A percentile compares a stretch with the other conserved stretches of the same genome.
Conservation (phyloP, 2,797 vertebrate genomes). For the Spea hammondii region DNA sequence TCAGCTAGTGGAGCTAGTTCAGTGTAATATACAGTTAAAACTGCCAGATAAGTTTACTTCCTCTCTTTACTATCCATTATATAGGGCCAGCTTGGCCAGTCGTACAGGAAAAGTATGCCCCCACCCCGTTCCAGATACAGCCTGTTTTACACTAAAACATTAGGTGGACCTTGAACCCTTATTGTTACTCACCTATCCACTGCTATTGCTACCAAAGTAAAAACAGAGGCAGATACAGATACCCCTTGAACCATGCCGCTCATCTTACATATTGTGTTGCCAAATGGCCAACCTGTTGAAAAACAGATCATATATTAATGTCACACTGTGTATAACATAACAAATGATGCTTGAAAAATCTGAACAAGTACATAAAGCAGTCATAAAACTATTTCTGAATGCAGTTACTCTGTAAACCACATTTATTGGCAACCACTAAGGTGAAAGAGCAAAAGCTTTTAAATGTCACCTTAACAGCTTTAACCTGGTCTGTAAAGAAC, state of each 20-base stretch:
- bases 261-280: slow-evolving; percentile 84
- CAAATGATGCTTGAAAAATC: slow-evolving; percentile 11
- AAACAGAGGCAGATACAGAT: slow-evolving; percentile 88
- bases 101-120: too few species aligned
- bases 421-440: slow-evolving; percentile 17
- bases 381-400: slow-evolving; percentile 17
- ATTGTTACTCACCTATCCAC: slow-evolving; percentile 81
- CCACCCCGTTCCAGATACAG: too few species aligned
- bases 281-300: slow-evolving; percentile 88
- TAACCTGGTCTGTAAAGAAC: not conserved
- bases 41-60: too few species aligned
- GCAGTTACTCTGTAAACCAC: slow-evolving; percentile 13
- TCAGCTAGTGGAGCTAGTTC: too few species aligned
- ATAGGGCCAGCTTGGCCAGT: too few species aligned
- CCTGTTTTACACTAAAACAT: too few species aligned
- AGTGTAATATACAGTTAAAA: too few species aligned
- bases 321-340: slow-evolving; percentile 2
- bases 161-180: not conserved
- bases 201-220: slow-evolving; percentile 89
- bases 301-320: slow-evolving; percentile 4
- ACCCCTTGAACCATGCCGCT: slow-evolving; percentile 89
- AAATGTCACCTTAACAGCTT: slow-evolving; percentile 16
- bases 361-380: not conserved
- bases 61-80: too few species aligned
- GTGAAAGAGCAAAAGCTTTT: slow-evolving; percentile 4